Evolutionary conservation across 2,797 vertebrate genomes (phyloP), one percentile per base, ranked within the genome.

Genomic region (Lithobates pipiens): DNA sequence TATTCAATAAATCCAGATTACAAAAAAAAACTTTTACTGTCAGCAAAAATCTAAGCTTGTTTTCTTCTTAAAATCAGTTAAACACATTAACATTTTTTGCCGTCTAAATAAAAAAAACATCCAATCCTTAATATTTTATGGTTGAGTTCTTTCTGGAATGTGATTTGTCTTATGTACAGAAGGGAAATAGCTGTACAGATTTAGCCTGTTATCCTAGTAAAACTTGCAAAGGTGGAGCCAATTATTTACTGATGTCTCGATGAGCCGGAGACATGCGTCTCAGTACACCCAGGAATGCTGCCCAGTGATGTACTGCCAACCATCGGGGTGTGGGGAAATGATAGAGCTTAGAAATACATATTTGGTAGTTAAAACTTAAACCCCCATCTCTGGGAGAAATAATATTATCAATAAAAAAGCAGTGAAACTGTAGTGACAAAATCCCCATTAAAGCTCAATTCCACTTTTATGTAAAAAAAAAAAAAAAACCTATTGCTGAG

Each of bases 81-180:
- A 80, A 85, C 15, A 27, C 72, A 80, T 84, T 77, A 84, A 61
- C 29, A 69, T 80, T 85, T 85, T 85, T 85, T 63, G 4, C 39
- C 65, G 68, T 54, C 18, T 57, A 54, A 77, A 70, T 39, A 84
- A 78, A 71, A 69, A 61, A 18, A 61, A 44, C 61, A 25, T 73
- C 67, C 23, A 67, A n/a, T 57, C 21, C 16, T 9, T 8, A 36
- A 27, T 16, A 54, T 67, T 80, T 74, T 80, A 75, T 81, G 77
- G 34, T 29, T 46, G 57, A 44, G 34, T 67, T 77, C 67, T 80
- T 57, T 87, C 77, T 78, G 25, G 76, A 50, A 70, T 71, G 46
- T 44, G 29, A 70, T 85, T 75, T 75, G 54, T 85, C 65, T 18
- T 74, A 32, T 50, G 70, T 46, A 39, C 76, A 70, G 46, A 70